These are phyloP conservation scores for Bruchidius siliquastri DNA, from an alignment of 2,888 invertebrate genomes.

Conservation along the genomic window DNA sequence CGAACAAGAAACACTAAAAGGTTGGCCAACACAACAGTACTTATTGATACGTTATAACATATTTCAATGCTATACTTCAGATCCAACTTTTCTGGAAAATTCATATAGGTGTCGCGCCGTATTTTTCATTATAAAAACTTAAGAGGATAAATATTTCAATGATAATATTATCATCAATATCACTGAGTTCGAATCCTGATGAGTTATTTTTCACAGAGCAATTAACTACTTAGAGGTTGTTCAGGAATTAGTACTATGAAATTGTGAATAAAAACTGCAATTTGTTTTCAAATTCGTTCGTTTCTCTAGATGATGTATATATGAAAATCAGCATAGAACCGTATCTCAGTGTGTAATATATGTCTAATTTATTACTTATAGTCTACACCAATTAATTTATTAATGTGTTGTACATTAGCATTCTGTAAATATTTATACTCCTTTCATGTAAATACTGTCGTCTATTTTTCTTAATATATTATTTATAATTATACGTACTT, in stretches of 20 bases:
- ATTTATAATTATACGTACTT: conserved; percentile 14
- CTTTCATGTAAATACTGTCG: conserved; percentile 27
- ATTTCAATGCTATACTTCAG: too few species aligned
- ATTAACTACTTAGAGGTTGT: not conserved
- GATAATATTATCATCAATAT: too few species aligned
- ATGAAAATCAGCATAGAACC: conserved; percentile 35
- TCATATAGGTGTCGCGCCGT: too few species aligned
- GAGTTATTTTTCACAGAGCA: not conserved
- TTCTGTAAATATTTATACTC: conserved; percentile 28
- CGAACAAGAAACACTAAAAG: too few species aligned
- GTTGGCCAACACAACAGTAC: too few species aligned
- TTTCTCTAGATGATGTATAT: conserved; percentile 24
- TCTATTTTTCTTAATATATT: conserved; percentile 8
- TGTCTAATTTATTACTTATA: conserved; percentile 28
- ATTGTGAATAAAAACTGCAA: not conserved
- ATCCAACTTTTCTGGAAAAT: too few species aligned
- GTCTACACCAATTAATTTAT: conserved; percentile 27
- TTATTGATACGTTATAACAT: too few species aligned
- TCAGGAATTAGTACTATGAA: not conserved
- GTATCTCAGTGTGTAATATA: conserved; percentile 37
- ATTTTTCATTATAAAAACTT: too few species aligned
- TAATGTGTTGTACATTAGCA: conserved; percentile 29
- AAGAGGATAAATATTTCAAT: too few species aligned
- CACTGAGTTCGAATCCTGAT: too few species aligned
- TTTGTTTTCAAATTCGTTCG: not conserved